Conservation (phyloP, 2,113 vertebrate genomes). For the Phaetusa simplex region DNA sequence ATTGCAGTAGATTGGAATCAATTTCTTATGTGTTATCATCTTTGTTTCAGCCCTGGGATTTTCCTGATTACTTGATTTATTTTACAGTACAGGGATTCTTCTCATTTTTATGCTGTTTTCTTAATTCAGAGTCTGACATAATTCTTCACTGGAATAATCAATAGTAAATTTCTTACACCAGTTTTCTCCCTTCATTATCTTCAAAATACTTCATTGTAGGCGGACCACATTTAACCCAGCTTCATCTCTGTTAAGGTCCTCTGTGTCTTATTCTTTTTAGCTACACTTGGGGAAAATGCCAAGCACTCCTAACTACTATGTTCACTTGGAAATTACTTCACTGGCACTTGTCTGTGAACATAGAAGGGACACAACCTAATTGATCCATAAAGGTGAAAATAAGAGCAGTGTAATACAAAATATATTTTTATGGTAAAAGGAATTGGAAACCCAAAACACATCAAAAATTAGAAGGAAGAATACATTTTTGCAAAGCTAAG, state of each 20-base stretch:
- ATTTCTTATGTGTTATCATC: not conserved
- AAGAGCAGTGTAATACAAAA: constrained; percentile 27
- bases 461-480: not conserved
- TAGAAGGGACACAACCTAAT: constrained; percentile 28
- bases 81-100: not conserved
- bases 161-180: not conserved
- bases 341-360: constrained; percentile 25
- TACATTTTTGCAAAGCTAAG: not conserved
- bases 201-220: not conserved
- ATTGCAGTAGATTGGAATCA: not conserved
- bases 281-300: not conserved
- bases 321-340: constrained; percentile 37
- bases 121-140: not conserved
- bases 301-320: not conserved
- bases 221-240: not conserved
- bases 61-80: not conserved
- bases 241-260: not conserved
- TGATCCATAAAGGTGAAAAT: constrained; percentile 65
- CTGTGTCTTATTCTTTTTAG: constrained; percentile 34
- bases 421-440: constrained; percentile 10
- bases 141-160: not conserved
- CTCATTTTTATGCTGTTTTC: not conserved
- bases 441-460: not conserved
- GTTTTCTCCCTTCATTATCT: not conserved
- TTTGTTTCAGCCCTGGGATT: not conserved